Evolutionary conservation across 1,140 invertebrate genomes (phyloP).

Genomic region (Magallana angulata): DNA sequence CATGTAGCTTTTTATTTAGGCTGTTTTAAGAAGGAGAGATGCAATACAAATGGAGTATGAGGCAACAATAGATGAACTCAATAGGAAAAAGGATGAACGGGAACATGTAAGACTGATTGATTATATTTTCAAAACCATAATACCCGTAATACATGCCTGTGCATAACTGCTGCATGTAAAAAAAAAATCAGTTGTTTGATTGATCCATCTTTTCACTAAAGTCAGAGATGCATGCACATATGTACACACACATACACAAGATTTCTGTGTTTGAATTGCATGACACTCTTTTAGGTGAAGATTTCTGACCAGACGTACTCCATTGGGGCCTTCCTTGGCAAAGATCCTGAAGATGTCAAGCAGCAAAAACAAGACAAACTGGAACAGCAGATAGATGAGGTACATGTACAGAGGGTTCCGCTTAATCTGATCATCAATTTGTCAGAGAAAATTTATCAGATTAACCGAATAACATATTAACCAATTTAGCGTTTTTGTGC

Average conservation of each 20-base stretch:
- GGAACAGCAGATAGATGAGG: conserved; percentile 74
- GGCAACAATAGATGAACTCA: conserved; percentile 84
- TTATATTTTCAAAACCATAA: no score
- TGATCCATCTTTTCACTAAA: no score
- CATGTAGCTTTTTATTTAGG: conserved; percentile 59
- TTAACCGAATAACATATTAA: no score
- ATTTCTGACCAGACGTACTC: conserved; percentile 77
- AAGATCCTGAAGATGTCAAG: conserved; percentile 78
- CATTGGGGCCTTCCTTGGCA: conserved; percentile 77
- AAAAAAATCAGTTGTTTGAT: no score
- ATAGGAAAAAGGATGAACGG: conserved; percentile 84
- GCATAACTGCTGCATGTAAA: no score
- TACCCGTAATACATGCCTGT: no score
- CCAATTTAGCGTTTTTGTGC: no score
- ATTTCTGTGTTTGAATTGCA: no score
- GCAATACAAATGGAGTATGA: conserved; percentile 87
- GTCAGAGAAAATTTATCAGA: no score
- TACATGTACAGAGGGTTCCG: conserved; percentile 60
- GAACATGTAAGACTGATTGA: conserved; percentile 81
- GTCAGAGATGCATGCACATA: no score
- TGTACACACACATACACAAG: no score
- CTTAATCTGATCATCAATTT: no score
- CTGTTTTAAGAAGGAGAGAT: conserved; percentile 84
- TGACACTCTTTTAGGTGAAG: conserved; percentile 66
- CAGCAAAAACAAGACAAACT: conserved; percentile 77